These are phyloP conservation scores for Oenanthe melanoleuca DNA, from an alignment of 2,113 vertebrate genomes.

Conservation along the genomic window DNA sequence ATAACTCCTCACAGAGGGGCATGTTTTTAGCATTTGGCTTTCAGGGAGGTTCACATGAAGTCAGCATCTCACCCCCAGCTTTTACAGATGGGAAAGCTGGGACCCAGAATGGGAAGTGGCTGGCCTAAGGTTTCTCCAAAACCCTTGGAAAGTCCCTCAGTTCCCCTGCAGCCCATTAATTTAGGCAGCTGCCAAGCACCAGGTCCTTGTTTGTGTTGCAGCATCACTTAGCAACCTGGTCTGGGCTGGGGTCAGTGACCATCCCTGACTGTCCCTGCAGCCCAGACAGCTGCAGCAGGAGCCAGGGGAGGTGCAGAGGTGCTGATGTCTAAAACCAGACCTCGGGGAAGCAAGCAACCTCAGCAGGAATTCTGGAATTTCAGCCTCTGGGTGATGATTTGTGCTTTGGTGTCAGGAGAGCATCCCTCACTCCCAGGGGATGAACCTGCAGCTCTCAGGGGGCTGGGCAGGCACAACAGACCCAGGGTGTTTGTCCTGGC, in stretches of 20 bases:
- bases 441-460: not conserved
- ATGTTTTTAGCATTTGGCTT: not conserved
- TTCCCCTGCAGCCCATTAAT: not conserved
- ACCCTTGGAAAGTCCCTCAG: not conserved
- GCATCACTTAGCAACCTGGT: not conserved
- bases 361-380: not conserved
- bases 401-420: not conserved
- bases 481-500: accelerated
- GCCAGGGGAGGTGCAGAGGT: not conserved
- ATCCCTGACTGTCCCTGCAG: not conserved
- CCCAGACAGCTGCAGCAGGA: not conserved
- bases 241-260: not conserved
- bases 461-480: not conserved
- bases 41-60: not conserved
- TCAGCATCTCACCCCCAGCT: not conserved
- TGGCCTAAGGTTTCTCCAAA: not conserved
- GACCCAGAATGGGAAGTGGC: not conserved
- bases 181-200: not conserved
- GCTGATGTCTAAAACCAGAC: not conserved
- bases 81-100: not conserved
- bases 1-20: not conserved
- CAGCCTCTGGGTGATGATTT: not conserved
- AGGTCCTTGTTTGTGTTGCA: not conserved
- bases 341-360: not conserved
- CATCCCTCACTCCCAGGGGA: not conserved